phyloP scores from a whole-genome alignment of 2,888 invertebrate genomes.

The Lepidochrysops patricia region DNA sequence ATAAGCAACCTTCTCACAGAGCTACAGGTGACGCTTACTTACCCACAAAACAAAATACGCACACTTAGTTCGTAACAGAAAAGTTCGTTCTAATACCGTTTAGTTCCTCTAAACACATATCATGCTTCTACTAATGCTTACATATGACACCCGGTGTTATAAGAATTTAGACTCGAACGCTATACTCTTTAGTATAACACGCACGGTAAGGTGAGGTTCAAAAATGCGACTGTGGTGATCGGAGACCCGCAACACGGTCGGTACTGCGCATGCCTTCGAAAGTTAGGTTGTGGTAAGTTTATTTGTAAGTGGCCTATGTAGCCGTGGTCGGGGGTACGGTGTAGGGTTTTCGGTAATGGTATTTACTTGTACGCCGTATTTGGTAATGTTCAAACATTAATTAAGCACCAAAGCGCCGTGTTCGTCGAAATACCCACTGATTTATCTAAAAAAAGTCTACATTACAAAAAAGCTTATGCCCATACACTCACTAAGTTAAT shows the following conservation, averaged over 20 bases:
- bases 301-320: conserved; percentile 13
- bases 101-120: conserved; percentile 50
- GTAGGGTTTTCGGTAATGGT: background rate
- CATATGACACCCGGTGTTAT: conserved; percentile 58
- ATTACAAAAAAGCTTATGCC: too few relatives aligned
- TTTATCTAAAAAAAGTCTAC: too few relatives aligned
- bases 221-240: conserved; percentile 41
- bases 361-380: background rate
- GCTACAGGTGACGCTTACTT: conserved; percentile 55
- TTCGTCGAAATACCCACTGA: background rate
- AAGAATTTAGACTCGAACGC: conserved; percentile 34
- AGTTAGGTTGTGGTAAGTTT: conserved; percentile 16
- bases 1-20: conserved; percentile 15
- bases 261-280: conserved; percentile 37
- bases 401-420: background rate
- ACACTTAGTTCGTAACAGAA: conserved; percentile 49
- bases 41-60: conserved; percentile 44
- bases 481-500: too few relatives aligned
- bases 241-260: conserved; percentile 26
- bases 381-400: background rate
- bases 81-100: conserved; percentile 27
- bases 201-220: conserved; percentile 39
- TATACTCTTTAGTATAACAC: conserved; percentile 31
- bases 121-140: conserved; percentile 68
- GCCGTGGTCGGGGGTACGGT: background rate